Evolutionary conservation across 2,888 invertebrate genomes (phyloP).

Genomic region (Mayetiola destructor): DNA sequence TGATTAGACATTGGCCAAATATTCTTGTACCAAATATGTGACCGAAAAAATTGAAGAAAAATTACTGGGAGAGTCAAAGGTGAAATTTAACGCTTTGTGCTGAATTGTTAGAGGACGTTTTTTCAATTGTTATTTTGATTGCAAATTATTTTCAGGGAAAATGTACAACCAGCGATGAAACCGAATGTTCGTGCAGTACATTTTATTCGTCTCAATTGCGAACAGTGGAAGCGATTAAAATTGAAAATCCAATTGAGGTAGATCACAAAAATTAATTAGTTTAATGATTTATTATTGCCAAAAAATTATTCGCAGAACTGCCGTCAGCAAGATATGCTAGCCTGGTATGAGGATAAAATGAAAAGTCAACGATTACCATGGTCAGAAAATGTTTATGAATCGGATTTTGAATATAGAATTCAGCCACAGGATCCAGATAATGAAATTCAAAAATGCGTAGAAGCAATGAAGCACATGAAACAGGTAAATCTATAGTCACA

Average conservation of each 20-base stretch:
- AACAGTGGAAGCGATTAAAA: constrained; percentile 41
- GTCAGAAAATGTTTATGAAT: constrained; percentile 43
- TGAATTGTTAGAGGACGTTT: too few species aligned
- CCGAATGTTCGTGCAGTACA: constrained; percentile 48
- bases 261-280: background rate
- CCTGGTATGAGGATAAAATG: too few species aligned
- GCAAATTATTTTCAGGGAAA: constrained; percentile 19
- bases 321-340: constrained; percentile 1
- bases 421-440: constrained; percentile 39
- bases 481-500: constrained; percentile 32
- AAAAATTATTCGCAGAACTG: constrained; percentile 2
- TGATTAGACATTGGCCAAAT: too few species aligned
- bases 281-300: background rate
- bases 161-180: constrained; percentile 28
- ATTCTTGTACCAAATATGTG: too few species aligned
- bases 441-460: constrained; percentile 43
- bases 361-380: constrained; percentile 42
- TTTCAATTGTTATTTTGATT: too few species aligned
- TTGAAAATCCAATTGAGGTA: constrained; percentile 24
- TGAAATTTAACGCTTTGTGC: too few species aligned
- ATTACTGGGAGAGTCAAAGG: too few species aligned
- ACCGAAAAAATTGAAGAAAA: too few species aligned
- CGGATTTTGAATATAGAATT: constrained; percentile 47
- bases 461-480: constrained; percentile 37
- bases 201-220: constrained; percentile 57